phyloP scores from a whole-genome alignment of 2,888 invertebrate species.

The Folsomia manolachei region DNA sequence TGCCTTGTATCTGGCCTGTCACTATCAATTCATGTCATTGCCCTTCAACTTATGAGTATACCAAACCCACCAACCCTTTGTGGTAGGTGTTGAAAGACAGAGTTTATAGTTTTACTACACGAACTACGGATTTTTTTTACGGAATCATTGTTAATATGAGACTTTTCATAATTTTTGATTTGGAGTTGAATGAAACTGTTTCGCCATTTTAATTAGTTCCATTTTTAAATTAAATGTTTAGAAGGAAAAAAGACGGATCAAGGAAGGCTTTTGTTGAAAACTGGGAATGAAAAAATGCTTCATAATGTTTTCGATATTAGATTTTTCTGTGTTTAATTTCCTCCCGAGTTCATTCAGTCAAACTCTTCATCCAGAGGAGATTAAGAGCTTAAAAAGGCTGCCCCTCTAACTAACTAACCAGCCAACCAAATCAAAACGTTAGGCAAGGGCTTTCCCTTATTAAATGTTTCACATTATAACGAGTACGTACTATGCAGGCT shows the following conservation, averaged over 20 bases:
- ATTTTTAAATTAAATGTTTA: neutral
- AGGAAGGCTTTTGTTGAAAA: neutral
- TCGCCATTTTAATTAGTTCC: slow-evolving; percentile 1
- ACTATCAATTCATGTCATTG: slow-evolving; percentile 31
- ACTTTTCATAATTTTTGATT: too few relatives aligned
- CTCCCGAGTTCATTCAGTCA: slow-evolving; percentile 12
- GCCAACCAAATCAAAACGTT: neutral
- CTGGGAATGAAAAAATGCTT: neutral
- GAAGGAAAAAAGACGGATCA: neutral
- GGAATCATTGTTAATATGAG: too few relatives aligned
- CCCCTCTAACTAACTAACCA: neutral
- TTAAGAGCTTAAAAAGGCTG: slow-evolving; percentile 16
- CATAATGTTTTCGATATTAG: neutral
- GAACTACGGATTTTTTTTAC: neutral
- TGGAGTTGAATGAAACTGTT: too few relatives aligned
- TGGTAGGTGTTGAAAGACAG: neutral
- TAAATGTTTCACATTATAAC: neutral
- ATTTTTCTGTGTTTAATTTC: slow-evolving; percentile 12
- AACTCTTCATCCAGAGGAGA: slow-evolving; percentile 6
- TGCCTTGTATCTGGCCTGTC: slow-evolving; percentile 4
- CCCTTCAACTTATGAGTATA: slow-evolving; percentile 22
- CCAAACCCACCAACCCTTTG: neutral
- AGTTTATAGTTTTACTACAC: neutral
- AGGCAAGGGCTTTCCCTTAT: neutral
- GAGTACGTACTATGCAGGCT: neutral